Evolutionary conservation across 2,888 invertebrate species (phyloP).

Genomic region (Xestia sexstrigata): DNA sequence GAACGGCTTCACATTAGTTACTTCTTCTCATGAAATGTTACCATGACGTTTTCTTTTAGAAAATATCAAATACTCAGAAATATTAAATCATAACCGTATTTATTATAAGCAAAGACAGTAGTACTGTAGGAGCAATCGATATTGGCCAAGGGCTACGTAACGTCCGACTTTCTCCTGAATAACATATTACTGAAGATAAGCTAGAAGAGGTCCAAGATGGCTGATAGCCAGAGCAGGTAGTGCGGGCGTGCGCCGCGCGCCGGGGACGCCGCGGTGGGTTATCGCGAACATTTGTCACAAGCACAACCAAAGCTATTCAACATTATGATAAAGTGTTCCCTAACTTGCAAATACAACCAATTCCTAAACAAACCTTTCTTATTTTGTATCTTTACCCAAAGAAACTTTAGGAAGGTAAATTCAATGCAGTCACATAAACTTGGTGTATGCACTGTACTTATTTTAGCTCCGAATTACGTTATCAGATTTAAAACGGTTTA

Average conservation of each 20-base stretch:
- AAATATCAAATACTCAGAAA: background rate
- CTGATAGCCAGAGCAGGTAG: slow-evolving; percentile 80
- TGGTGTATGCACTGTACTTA: slow-evolving; percentile 64
- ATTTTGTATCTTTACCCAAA: slow-evolving; percentile 45
- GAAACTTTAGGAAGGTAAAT: slow-evolving; percentile 61
- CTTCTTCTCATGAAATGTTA: background rate
- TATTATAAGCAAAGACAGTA: slow-evolving; percentile 45
- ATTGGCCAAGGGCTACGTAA: slow-evolving; percentile 67
- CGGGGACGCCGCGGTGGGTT: slow-evolving; percentile 73
- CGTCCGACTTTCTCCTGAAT: slow-evolving; percentile 77
- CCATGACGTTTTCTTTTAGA: background rate
- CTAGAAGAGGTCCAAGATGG: slow-evolving; percentile 79
- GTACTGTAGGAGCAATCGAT: slow-evolving; percentile 55
- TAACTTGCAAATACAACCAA: slow-evolving; percentile 64
- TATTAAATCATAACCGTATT: slow-evolving; percentile 26
- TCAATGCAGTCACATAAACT: slow-evolving; percentile 68
- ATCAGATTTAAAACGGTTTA: slow-evolving; percentile 88
- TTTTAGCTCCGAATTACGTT: slow-evolving; percentile 82
- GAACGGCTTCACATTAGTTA: background rate
- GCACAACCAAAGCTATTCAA: slow-evolving; percentile 72
- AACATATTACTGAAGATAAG: slow-evolving; percentile 82
- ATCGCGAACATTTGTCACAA: slow-evolving; percentile 78
- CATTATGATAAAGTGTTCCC: slow-evolving; percentile 72
- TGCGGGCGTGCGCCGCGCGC: slow-evolving; percentile 59
- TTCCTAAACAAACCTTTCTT: slow-evolving; percentile 49